Conservation (phyloP, 2,113 vertebrate species). For the Phalacrocorax pelagicus region DNA sequence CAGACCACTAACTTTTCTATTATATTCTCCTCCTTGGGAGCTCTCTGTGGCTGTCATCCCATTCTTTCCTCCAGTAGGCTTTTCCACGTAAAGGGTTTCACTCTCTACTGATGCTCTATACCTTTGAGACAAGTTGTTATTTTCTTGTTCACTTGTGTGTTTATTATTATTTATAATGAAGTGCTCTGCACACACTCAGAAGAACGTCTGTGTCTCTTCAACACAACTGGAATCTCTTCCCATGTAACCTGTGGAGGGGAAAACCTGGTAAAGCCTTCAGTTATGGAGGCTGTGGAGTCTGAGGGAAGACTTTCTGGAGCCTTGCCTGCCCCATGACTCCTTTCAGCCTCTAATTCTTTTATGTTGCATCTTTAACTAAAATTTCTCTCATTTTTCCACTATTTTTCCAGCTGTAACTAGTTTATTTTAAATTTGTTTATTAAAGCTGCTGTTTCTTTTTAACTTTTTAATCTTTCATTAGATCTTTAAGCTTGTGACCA, state of each 20-base stretch:
- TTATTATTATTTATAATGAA: fast-evolving
- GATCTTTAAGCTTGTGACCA: background rate
- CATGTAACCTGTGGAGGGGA: fast-evolving
- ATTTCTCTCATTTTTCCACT: background rate
- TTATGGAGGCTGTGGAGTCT: fast-evolving
- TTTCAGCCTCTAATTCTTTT: background rate
- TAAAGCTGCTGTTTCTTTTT: background rate
- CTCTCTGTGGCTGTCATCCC: background rate
- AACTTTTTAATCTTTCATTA: background rate
- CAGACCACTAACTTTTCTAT: background rate
- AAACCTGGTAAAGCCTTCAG: background rate
- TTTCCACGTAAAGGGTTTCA: no score
- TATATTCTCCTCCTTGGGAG: background rate
- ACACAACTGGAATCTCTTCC: background rate
- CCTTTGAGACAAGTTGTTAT: background rate
- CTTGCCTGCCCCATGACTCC: fast-evolving
- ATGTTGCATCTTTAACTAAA: background rate
- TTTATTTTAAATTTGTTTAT: background rate
- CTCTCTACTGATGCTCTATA: fast-evolving
- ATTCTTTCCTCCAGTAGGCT: background rate
- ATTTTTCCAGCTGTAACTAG: background rate
- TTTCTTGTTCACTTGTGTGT: background rate
- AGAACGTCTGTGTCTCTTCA: background rate
- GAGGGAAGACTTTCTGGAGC: background rate
- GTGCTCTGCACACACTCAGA: fast-evolving